Evolutionary conservation across 64 coral and sea anemone species (phyloP).

Genomic region (Actinia equina): DNA sequence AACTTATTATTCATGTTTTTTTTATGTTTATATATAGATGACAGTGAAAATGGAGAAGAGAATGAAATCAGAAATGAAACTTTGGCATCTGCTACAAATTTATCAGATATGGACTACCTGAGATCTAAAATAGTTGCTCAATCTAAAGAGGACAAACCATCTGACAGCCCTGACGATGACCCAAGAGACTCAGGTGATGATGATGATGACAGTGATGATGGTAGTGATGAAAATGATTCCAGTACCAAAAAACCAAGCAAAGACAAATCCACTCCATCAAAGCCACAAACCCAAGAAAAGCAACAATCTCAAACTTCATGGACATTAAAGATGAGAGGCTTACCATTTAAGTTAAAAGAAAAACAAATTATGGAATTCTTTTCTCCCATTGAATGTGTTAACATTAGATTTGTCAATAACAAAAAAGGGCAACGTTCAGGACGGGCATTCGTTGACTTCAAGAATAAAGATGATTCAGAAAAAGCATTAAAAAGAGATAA

Average conservation of each 20-base stretch:
- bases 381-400: slow-evolving; percentile 57
- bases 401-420: slow-evolving; percentile 65
- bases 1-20: not conserved
- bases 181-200: slow-evolving; percentile 15
- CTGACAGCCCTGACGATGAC: slow-evolving; percentile 7
- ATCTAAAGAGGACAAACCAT: not conserved
- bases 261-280: not conserved
- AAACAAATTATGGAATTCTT: slow-evolving; percentile 82
- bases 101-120: slow-evolving; percentile 99
- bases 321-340: slow-evolving; percentile 90
- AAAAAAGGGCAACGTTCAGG: slow-evolving; percentile 62
- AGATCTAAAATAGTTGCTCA: slow-evolving; percentile 43
- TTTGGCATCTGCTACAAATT: slow-evolving; percentile 1
- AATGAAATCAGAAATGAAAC: not conserved
- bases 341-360: slow-evolving; percentile 83
- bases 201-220: slow-evolving; percentile 13
- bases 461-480: slow-evolving; percentile 63
- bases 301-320: slow-evolving; percentile 17
- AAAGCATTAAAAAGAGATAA: slow-evolving; percentile 90
- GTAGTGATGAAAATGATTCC: slow-evolving; percentile 10
- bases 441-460: slow-evolving; percentile 87
- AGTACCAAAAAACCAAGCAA: slow-evolving; percentile 1
- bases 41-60: slow-evolving; percentile 48
- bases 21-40: slow-evolving; percentile 2
- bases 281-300: not conserved